Conservation (phyloP, 1,140 invertebrate genomes). For the Papilio xuthus region DNA sequence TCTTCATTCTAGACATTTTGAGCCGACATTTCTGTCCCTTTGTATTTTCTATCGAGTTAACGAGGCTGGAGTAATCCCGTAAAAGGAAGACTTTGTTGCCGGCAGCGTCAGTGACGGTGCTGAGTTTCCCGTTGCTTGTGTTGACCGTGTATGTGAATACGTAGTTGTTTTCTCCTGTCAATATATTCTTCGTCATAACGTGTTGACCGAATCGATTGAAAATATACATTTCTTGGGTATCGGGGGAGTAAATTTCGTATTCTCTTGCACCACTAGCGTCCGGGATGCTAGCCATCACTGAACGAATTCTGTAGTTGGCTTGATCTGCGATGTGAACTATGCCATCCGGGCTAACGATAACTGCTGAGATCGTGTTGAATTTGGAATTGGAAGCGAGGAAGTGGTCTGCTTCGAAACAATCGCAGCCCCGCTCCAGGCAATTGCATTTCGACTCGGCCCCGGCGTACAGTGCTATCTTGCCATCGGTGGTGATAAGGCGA, state of each 20-base stretch:
- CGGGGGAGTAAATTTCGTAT: conserved; percentile 97
- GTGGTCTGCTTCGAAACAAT: conserved; percentile 96
- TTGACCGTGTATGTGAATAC: conserved; percentile 98
- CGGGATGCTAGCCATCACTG: conserved; percentile 95
- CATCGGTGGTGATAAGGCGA: conserved; percentile 94
- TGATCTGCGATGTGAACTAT: conserved; percentile 97
- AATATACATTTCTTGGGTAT: conserved; percentile 97
- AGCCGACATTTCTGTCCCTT: conserved; percentile 96
- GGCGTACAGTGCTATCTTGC: conserved; percentile 94
- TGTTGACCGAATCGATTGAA: conserved; percentile 98
- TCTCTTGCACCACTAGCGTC: conserved; percentile 91
- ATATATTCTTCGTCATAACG: conserved; percentile 94
- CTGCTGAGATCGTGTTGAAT: conserved; percentile 96
- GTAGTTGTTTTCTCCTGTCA: conserved; percentile 95
- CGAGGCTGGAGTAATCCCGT: conserved; percentile 93
- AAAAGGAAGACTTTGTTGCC: conserved; percentile 96
- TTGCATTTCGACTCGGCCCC: conserved; percentile 98
- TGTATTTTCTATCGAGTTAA: conserved; percentile 97
- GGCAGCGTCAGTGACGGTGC: conserved; percentile 95
- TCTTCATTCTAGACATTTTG: conserved; percentile 93
- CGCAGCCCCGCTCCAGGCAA: conserved; percentile 93
- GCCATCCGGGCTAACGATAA: conserved; percentile 96
- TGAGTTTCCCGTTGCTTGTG: conserved; percentile 97
- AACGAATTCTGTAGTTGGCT: conserved; percentile 94
- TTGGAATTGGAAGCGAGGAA: conserved; percentile 95